Base-by-base conservation (phyloP, 2,113 vertebrate genomes). In the Theristicus caerulescens region DNA sequence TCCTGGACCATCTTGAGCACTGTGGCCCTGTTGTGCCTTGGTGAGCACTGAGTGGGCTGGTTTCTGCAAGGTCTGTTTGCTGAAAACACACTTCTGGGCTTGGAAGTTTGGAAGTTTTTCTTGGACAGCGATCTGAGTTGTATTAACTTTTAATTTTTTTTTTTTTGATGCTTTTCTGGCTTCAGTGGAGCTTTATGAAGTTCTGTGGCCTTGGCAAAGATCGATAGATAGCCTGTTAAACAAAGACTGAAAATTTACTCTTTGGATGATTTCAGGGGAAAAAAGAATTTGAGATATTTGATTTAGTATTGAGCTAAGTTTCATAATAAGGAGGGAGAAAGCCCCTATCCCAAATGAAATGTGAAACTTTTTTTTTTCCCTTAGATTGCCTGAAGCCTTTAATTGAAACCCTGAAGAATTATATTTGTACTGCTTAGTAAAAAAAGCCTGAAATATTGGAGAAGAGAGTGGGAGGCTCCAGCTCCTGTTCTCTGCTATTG, bases 121-220 rank as follows among this genome's bases (percentile, higher is more conserved):
- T 54, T 62, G 42, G 69, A 12, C 79, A 24, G 14, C 22, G 18
- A 52, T 57, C 7, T 9, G 62, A 52, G 52, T 38, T 59, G 13
- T 31, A 20, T 24, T 58, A 86, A 62, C 11, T 93, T 86, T 8
- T 31, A 72, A 47, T 7, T 46, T 42, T 65, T n/a, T 38, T 22
- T 42, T 80, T 66, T 57, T 31, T 0, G 3, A 20, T 24, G 44
- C 6, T 94, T 65, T 86, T 40, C 25, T 77, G 67, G 44, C 58
- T 92, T 64, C 51, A n/a, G 71, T 49, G 20, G 71, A 52, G 86
- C 90, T 96, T 88, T 93, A 70, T 86, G 86, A 82, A 88, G 58
- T 32, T 76, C 72, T 90, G 51, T 26, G 64, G 93, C 94, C 76
- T 94, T 88, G 93, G 86, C 36, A 38, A 70, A 86, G 86, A 94